Base-by-base conservation (phyloP, 2,797 vertebrate species). In the Morus bassanus region DNA sequence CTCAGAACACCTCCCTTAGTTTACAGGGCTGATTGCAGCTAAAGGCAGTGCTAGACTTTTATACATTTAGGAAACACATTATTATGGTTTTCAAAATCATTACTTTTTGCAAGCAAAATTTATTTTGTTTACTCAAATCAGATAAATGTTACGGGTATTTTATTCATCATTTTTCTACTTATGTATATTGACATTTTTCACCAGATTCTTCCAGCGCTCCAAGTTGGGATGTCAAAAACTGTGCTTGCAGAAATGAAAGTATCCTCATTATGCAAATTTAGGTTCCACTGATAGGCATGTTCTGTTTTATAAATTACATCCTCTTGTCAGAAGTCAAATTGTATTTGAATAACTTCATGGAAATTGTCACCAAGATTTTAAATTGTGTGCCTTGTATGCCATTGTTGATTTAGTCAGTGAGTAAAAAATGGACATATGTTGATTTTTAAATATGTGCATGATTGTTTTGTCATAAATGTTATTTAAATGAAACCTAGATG, bases 261-360 rank as follows among this genome's bases (percentile, higher is more conserved):
- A 98, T 98, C 98, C 98, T 98, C 98, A 99, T 99, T 99, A 99
- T 99, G 99, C 98, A 99, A 99, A 99, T 99, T 95, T 73, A 93
- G 95, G 94, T 97, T 98, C 97, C 98, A 98, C 98, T 98, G 99
- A 99, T 99, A 98, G 98, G 98, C 98, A 98, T 98, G 98, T 98
- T 99, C 98, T 98, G 98, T 98, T 99, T 99, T 98, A 98, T 98
- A 99, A 99, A 99, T 99, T 99, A 98, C 98, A 98, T 98, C 98
- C 98, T 98, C 98, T 99, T 99, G 99, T 99, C 99, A 99, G 97
- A 98, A 99, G 99, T 99, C 99, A 99, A 98, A 99, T 99, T 98
- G 98, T 98, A 98, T 99, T 99, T 98, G 98, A 99, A 98, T 98
- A 99, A 99, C 98, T 99, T 99, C 98, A 98, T 96, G 96, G 98